Base-by-base conservation (phyloP, 1,140 invertebrate genomes). In the Delia radicum region DNA sequence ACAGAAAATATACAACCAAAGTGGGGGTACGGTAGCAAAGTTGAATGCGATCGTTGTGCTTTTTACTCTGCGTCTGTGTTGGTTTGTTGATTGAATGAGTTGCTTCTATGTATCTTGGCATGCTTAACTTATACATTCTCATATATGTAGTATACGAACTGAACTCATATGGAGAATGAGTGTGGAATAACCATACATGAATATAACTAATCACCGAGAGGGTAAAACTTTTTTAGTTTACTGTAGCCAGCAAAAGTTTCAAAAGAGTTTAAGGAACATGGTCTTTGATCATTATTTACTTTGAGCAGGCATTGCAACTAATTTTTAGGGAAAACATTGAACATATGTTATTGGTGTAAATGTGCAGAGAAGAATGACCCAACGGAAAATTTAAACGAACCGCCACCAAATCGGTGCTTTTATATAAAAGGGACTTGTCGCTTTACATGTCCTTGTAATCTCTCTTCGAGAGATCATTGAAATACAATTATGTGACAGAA, bases 11-110 rank as follows among this genome's bases (percentile, higher is more conserved):
- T 72, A 72, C 13, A 55, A 21, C 46, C 65, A 28, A 24, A 69
- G 65, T 69, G 65, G 65, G 65, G 65, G 65, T 69, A 69, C 65
- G 29, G 65, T 69, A 69, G 65, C 65, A 65, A 67, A 26, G 65
- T 21, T 21, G n/a, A 5, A 18, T 7, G 28, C 28, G 62, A 28
- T 65, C 26, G 27, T 65, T 28, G n/a, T n/a, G n/a, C n/a, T n/a
- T n/a, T n/a, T n/a, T n/a, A n/a, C n/a, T 63, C 13, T 21, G 27
- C 27, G 28, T 65, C 2, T 65, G 62, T 65, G 27, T 65, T 3
- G 12, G 62, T n/a, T 26, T 29, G 28, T 28, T 29, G 62, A 65
- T 27, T 65, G 27, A 21, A 42, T 42, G 37, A 42, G 18, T 26
- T 61, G 33, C 13, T 13, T 37, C 33, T 37, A 13, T 6, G 12